Evolutionary conservation across 2,888 invertebrate species (phyloP).

Genomic region (Salpingus planirostris): DNA sequence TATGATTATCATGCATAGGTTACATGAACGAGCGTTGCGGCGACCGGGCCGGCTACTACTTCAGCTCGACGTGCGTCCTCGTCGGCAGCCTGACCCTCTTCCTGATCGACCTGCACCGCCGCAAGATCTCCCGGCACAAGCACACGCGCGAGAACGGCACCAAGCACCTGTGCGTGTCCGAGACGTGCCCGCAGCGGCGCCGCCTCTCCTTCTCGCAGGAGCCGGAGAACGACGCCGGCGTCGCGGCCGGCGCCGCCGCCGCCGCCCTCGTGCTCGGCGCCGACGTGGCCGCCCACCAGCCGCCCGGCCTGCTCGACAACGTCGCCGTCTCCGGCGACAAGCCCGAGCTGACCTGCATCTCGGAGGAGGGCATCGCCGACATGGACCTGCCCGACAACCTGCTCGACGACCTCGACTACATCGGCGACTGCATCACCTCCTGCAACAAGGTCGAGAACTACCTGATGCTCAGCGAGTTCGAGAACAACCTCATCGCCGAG

Average conservation of each 20-base stretch:
- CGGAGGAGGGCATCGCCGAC: slow-evolving; percentile 76
- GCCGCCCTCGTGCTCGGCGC: slow-evolving; percentile 47
- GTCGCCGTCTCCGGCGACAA: slow-evolving; percentile 47
- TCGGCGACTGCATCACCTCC: slow-evolving; percentile 75
- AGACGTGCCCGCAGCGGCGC: slow-evolving; percentile 49
- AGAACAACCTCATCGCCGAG: slow-evolving; percentile 74
- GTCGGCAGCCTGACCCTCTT: slow-evolving; percentile 69
- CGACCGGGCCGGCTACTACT: slow-evolving; percentile 73
- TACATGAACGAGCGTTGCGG: slow-evolving; percentile 73
- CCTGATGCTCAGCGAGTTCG: slow-evolving; percentile 77
- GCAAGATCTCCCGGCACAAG: slow-evolving; percentile 61
- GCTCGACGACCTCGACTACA: slow-evolving; percentile 69
- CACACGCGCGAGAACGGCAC: slow-evolving; percentile 54
- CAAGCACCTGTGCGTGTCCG: slow-evolving; percentile 48
- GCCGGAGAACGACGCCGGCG: slow-evolving; percentile 47
- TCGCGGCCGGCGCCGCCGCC: slow-evolving; percentile 45
- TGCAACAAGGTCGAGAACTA: slow-evolving; percentile 83
- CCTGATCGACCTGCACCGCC: slow-evolving; percentile 69
- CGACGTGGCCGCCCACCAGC: slow-evolving; percentile 38
- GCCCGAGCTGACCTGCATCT: slow-evolving; percentile 74
- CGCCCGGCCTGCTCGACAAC: slow-evolving; percentile 43
- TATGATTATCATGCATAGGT: slow-evolving; percentile 52
- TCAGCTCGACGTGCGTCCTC: slow-evolving; percentile 70
- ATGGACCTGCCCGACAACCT: slow-evolving; percentile 74
- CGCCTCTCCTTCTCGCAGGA: slow-evolving; percentile 52